phyloP scores from a whole-genome alignment of 2,888 invertebrate genomes.

The Dryococelus australis region DNA sequence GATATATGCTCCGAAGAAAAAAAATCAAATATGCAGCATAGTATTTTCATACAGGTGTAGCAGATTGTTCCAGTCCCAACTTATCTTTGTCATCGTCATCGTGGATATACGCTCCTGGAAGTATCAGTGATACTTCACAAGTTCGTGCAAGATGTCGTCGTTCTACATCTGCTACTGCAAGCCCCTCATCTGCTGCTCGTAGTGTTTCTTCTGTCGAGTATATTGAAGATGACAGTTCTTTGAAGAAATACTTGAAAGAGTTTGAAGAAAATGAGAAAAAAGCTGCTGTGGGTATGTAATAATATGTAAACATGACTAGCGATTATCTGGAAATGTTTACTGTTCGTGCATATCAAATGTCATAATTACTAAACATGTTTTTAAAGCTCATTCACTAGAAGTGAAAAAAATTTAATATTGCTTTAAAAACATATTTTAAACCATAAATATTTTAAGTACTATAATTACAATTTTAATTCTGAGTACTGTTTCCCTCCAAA shows the following conservation, averaged over 20 bases:
- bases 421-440: too few species aligned
- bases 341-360: too few species aligned
- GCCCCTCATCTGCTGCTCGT: constrained; percentile 11
- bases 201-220: constrained; percentile 36
- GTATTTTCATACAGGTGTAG: constrained; percentile 28
- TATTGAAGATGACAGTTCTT: constrained; percentile 61
- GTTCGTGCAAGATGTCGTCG: background rate
- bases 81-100: constrained; percentile 54
- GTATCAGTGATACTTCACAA: constrained; percentile 33
- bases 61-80: constrained; percentile 46
- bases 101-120: constrained; percentile 56
- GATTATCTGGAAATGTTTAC: too few species aligned
- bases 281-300: constrained; percentile 41
- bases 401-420: too few species aligned
- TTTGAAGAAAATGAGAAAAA: constrained; percentile 48
- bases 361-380: too few species aligned
- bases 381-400: too few species aligned
- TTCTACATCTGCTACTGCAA: background rate
- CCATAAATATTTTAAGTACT: too few species aligned
- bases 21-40: too few species aligned
- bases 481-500: too few species aligned
- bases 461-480: too few species aligned
- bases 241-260: constrained; percentile 60
- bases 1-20: too few species aligned
- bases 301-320: too few species aligned